Evolutionary conservation across 2,113 vertebrate genomes (phyloP).

Genomic region (Elephantulus edwardii): DNA sequence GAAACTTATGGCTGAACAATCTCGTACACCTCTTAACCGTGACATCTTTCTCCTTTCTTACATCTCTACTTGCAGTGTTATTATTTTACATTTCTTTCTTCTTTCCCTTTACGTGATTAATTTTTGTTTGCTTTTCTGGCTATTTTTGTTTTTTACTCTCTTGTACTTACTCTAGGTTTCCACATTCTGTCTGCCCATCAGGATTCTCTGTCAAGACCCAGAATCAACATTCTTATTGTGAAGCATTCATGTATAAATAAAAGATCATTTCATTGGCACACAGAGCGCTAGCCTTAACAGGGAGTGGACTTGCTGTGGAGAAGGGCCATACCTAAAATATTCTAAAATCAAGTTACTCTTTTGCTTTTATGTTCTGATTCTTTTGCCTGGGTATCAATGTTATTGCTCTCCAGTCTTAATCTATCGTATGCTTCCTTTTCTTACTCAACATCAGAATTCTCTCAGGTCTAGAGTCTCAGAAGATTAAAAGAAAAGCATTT

Average conservation of each 20-base stretch:
- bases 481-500: too few species aligned
- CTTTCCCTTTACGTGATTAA: background rate
- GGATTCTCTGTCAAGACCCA: background rate
- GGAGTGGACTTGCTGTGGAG: background rate
- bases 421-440: background rate
- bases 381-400: background rate
- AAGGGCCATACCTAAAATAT: background rate
- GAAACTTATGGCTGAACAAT: constrained; percentile 15
- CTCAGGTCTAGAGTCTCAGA: background rate
- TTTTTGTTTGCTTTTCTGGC: background rate
- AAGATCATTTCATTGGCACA: background rate
- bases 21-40: background rate
- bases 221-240: background rate
- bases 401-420: background rate
- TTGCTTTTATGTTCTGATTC: background rate
- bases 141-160: background rate
- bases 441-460: background rate
- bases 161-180: background rate
- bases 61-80: background rate
- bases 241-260: background rate
- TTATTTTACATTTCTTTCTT: background rate
- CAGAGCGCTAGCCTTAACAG: background rate
- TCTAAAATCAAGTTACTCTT: background rate
- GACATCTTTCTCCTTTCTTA: background rate
- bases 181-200: background rate